Base-by-base conservation (phyloP, 2,888 invertebrate genomes). In the Xanthia togata region DNA sequence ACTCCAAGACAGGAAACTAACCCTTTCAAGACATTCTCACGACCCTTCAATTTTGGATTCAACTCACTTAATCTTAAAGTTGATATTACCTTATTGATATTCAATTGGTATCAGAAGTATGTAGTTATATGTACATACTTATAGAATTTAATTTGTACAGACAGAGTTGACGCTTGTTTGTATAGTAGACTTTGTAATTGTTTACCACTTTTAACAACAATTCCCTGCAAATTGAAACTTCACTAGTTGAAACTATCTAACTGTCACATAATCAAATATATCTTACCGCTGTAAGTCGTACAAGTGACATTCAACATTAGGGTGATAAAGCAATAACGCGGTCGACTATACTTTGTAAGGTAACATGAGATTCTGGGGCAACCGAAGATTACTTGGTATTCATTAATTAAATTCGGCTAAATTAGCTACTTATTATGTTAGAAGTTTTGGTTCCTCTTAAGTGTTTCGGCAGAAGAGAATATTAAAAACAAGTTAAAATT, bases 1-100 rank as follows among this genome's bases (percentile, higher is more conserved):
- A 85, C 76, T 78, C 47, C 59, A 67, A 67, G 55, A 20, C 68
- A 83, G 69, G 53, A 73, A 78, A 76, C 81, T 81, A 83, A 77
- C 63, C 83, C 80, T 73, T 82, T 62, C 65, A 69, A 76, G 78
- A 63, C 44, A 63, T 41, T 12, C n/a, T 53, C 44, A 6, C 1
- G 20, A 26, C 8, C 5, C 8, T 69, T 35, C 31, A 38, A 83
- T 47, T 47, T 11, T 73, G 8, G 57, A 59, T 69, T 44, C 11
- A 81, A 63, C 0, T 0, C 0, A 0, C 0, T 3, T 17, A 2
- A 9, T 1, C 4, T 9, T 65, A 78, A 63, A n/a, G 80, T 69
- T 5, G 31, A 60, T 53, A 59, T 81, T 53, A 63, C 23, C 26
- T 62, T 47, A 53, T 44, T 64, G 12, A 4, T 62, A 26, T 41